Evolutionary conservation across 2,113 vertebrate genomes (phyloP).

Genomic region (Xerus inauris): DNA sequence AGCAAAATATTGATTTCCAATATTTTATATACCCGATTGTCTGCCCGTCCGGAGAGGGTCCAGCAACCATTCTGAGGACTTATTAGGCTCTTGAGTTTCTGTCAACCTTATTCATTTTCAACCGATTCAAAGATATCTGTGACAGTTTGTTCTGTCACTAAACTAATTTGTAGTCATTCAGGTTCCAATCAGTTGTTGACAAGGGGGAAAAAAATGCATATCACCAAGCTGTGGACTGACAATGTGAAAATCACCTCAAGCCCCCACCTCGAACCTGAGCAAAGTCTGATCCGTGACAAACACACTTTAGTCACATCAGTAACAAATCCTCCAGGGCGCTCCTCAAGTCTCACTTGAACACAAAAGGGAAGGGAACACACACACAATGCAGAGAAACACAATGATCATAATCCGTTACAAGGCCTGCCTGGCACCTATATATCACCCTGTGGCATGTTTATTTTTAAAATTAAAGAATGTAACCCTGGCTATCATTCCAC

Average conservation of each 20-base stretch:
- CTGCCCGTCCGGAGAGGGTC: conserved; percentile 90
- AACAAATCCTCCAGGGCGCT: conserved; percentile 56
- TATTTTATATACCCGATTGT: conserved; percentile 94
- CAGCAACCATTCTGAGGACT: conserved; percentile 95
- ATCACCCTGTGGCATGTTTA: conserved; percentile 64
- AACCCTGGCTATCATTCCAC: conserved; percentile 36
- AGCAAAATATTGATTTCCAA: conserved; percentile 96
- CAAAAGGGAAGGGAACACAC: conserved; percentile 65
- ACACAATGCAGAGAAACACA: conserved; percentile 39
- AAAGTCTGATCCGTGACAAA: background rate
- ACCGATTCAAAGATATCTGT: conserved; percentile 90
- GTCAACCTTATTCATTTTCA: conserved; percentile 98
- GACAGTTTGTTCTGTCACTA: conserved; percentile 95
- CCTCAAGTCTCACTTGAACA: conserved; percentile 23
- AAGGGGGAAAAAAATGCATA: conserved; percentile 81
- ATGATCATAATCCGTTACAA: conserved; percentile 55
- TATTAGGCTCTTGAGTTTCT: conserved; percentile 96
- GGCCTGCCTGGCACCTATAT: conserved; percentile 60
- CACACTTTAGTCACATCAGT: conserved; percentile 43
- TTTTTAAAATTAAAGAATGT: conserved; percentile 79
- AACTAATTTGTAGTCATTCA: conserved; percentile 96
- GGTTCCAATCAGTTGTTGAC: conserved; percentile 91
- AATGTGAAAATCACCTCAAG: conserved; percentile 65
- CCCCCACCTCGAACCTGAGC: conserved; percentile 40
- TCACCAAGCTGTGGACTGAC: conserved; percentile 74